Evolutionary conservation across 1,140 invertebrate species (phyloP).

Genomic region (Apocrypta bakeri): DNA sequence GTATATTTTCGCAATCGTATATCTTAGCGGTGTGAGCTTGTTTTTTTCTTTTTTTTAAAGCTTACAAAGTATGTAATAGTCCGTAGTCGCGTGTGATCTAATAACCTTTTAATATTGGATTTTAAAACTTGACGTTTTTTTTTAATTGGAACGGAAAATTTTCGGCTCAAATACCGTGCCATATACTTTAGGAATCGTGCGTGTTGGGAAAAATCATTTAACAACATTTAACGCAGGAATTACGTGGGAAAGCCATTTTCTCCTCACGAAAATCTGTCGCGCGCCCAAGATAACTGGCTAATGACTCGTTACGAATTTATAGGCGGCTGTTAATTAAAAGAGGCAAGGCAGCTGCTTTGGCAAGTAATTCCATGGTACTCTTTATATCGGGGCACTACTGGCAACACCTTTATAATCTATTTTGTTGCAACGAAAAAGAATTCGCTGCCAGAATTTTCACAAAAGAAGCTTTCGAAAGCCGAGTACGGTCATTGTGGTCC

Average conservation of each 20-base stretch:
- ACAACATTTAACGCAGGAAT: neutral
- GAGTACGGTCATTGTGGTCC: neutral
- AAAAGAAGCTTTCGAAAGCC: slow-evolving; percentile 32
- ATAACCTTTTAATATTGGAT: neutral
- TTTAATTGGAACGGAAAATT: neutral
- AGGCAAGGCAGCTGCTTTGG: too few relatives aligned
- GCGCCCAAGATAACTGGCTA: neutral
- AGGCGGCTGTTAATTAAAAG: too few relatives aligned
- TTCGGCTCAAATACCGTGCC: too few relatives aligned
- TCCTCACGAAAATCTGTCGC: neutral
- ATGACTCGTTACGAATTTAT: neutral
- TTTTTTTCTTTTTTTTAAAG: neutral
- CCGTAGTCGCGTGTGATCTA: neutral
- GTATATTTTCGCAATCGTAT: neutral
- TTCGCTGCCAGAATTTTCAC: neutral
- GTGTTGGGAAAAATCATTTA: too few relatives aligned
- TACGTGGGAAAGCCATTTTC: neutral
- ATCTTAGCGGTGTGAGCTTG: neutral
- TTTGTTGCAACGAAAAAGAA: too few relatives aligned
- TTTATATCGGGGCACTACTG: too few relatives aligned
- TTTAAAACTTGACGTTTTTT: neutral
- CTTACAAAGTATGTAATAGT: neutral
- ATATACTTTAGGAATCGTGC: too few relatives aligned
- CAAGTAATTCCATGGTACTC: too few relatives aligned
- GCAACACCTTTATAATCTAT: too few relatives aligned